Percentiles rank a stretch among this genome's conserved stretches.
Conservation (phyloP, 2,113 vertebrate species). For the Daphoenositta chrysoptera region DNA sequence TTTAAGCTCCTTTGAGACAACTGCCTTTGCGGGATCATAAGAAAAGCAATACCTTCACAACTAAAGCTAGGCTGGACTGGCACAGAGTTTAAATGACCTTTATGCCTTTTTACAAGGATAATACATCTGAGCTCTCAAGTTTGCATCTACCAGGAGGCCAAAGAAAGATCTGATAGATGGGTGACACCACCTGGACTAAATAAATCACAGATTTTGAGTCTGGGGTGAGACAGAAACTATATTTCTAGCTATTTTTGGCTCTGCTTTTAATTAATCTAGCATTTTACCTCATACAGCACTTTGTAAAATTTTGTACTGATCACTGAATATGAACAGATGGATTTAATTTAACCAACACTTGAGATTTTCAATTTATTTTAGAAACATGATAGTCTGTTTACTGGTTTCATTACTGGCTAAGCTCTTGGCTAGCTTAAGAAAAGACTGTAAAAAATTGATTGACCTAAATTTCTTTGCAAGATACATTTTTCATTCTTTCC, state of each 20-base stretch:
- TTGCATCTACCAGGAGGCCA: not conserved
- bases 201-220: not conserved
- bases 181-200: not conserved
- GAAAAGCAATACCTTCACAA: not conserved
- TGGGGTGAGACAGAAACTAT: not conserved
- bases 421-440: not conserved
- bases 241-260: not conserved
- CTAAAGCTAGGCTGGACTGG: not conserved
- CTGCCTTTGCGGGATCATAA: rapidly evolving
- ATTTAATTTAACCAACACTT: not conserved
- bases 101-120: not conserved
- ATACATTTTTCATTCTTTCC: not conserved
- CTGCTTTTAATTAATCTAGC: not conserved
- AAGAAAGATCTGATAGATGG: not conserved
- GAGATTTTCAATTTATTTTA: conserved; percentile 22
- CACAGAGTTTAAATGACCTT: not conserved
- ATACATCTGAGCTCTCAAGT: not conserved
- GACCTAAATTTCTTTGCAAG: conserved; percentile 23
- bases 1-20: not conserved
- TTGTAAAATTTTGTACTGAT: not conserved
- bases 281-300: not conserved
- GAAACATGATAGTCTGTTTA: not conserved
- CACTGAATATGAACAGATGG: not conserved
- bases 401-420: not conserved
- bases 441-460: conserved; percentile 33